Conservation (phyloP, 2,797 vertebrate species). For the Iguana delicatissima region DNA sequence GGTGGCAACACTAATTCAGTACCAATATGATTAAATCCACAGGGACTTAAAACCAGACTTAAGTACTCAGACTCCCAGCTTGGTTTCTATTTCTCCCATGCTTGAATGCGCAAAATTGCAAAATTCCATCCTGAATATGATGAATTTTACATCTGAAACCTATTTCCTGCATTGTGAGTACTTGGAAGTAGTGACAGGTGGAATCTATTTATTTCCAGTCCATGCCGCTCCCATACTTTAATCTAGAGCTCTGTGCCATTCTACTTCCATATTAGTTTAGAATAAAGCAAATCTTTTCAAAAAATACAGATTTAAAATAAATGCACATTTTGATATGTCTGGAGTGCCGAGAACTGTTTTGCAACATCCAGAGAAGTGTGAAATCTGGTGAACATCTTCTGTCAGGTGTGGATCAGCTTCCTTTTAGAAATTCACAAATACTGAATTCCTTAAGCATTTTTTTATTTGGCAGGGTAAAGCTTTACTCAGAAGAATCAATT, state of each 20-base stretch:
- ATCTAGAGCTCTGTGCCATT: not conserved
- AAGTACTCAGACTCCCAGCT: not conserved
- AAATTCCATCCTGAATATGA: not conserved
- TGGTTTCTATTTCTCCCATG: not conserved
- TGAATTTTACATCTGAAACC: not conserved
- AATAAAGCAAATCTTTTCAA: not conserved
- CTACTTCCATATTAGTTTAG: not conserved
- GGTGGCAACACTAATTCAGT: not conserved
- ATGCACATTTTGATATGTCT: not conserved
- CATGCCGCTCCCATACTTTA: not conserved
- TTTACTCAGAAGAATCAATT: not conserved
- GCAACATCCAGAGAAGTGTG: not conserved
- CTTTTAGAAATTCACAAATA: not conserved
- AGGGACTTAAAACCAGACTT: not conserved
- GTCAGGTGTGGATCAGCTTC: not conserved
- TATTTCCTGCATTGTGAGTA: not conserved
- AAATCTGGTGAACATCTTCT: not conserved
- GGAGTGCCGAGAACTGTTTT: not conserved
- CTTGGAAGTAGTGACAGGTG: not conserved
- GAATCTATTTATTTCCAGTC: not conserved
- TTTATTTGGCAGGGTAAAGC: not conserved
- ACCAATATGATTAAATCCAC: not conserved
- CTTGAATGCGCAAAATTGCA: not conserved
- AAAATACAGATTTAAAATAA: constrained; percentile 1
- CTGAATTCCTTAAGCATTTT: not conserved